phyloP scores from a whole-genome alignment of 37 sponge, comb jelly and placozoan genomes.

The Corticium candelabrum region DNA sequence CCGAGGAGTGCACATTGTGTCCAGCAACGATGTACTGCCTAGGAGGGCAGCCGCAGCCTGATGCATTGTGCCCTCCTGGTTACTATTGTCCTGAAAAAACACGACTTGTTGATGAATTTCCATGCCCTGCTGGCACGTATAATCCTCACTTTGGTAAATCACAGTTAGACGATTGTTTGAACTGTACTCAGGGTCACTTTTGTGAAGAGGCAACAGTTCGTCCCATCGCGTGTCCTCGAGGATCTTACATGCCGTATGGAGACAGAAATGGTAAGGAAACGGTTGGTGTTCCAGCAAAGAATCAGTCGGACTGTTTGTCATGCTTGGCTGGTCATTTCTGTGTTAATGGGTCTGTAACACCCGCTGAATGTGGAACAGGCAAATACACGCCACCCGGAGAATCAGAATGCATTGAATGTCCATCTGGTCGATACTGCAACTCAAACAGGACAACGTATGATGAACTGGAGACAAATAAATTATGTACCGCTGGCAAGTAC shows the following conservation, averaged over 20 bases:
- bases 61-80: constrained; percentile 7
- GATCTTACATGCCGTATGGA: constrained; percentile 18
- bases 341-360: constrained; percentile 2
- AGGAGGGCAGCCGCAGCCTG: neutral
- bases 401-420: constrained; percentile 13
- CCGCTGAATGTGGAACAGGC: neutral
- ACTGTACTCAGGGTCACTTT: constrained; percentile 14
- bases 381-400: neutral
- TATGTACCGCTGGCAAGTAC: constrained; percentile 17
- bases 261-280: neutral
- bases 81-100: constrained; percentile 25
- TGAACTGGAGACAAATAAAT: neutral
- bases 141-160: constrained; percentile 8
- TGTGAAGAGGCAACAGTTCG: constrained; percentile 13
- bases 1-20: constrained; percentile 6
- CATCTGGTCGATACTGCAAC: constrained; percentile 17
- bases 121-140: constrained; percentile 28
- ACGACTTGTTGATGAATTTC: constrained; percentile 11
- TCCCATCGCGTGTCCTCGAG: constrained; percentile 15
- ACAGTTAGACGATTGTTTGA: neutral
- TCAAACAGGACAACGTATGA: neutral
- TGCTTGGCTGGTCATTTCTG: constrained; percentile 7
- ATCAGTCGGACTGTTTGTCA: constrained; percentile 5
- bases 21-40: constrained; percentile 18
- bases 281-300: neutral